These are phyloP conservation scores for Calliphora vicina DNA, from an alignment of 1,140 invertebrate genomes.

Conservation along the genomic window DNA sequence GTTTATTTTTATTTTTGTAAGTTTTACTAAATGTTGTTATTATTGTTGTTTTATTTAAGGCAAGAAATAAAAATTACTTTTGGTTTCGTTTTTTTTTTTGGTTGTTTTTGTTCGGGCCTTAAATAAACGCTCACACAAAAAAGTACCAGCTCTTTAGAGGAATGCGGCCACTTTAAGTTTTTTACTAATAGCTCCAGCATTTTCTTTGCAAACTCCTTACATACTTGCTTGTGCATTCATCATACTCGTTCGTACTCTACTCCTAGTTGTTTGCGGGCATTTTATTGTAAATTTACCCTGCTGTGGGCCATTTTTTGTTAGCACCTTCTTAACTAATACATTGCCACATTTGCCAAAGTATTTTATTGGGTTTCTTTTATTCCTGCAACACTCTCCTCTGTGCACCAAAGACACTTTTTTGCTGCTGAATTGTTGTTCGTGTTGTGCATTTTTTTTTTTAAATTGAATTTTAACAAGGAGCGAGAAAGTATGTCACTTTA, in stretches of 20 bases:
- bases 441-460: constrained; percentile 21
- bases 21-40: neutral
- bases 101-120: neutral
- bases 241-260: neutral
- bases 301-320: constrained; percentile 32
- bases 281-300: constrained; percentile 2
- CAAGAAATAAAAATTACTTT: constrained; percentile 1
- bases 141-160: neutral
- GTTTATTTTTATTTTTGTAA: constrained; percentile 10
- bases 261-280: neutral
- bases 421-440: neutral
- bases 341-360: constrained; percentile 23
- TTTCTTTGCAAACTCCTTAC: neutral
- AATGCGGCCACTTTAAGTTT: constrained; percentile 34
- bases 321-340: constrained; percentile 20
- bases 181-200: constrained; percentile 30
- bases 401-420: neutral
- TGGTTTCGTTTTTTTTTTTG: constrained; percentile 16
- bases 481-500: constrained; percentile 37
- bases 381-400: neutral
- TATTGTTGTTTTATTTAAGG: constrained; percentile 20
- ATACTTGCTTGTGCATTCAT: neutral
- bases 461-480: constrained; percentile 33
- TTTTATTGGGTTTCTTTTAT: neutral
- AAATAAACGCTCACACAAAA: neutral